These are phyloP conservation scores for Trematomus loennbergii DNA, from an alignment of 2,113 vertebrate species.

Conservation along the genomic window DNA sequence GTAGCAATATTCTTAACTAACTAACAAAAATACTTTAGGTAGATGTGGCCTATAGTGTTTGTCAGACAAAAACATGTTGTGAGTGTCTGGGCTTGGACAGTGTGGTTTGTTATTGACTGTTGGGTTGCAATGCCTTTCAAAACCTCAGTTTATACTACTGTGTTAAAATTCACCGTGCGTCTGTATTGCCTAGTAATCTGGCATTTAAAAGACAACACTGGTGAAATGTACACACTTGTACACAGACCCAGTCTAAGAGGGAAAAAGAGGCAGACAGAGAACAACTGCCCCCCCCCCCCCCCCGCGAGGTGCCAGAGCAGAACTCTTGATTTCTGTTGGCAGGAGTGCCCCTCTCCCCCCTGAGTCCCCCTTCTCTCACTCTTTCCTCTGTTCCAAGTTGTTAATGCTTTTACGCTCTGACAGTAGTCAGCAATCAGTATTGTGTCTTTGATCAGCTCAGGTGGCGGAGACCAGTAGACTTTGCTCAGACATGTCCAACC, in stretches of 20 bases:
- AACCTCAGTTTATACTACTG: constrained; percentile 3
- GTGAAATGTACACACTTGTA: constrained; percentile 41
- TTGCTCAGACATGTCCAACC: constrained; percentile 69
- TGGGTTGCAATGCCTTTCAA: constrained; percentile 3
- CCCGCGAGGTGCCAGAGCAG: constrained; percentile 42
- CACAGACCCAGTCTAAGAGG: constrained; percentile 25
- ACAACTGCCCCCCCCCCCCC: constrained; percentile 2
- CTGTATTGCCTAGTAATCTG: constrained; percentile 45
- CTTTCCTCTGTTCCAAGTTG: constrained; percentile 31
- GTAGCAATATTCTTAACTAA: background rate
- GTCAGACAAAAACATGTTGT: background rate
- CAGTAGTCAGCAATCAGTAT: constrained; percentile 39
- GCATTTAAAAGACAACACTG: constrained; percentile 25
- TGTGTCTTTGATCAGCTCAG: constrained; percentile 71
- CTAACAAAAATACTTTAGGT: background rate
- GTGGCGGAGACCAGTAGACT: constrained; percentile 59
- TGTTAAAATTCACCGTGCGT: constrained; percentile 37
- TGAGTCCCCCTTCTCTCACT: background rate
- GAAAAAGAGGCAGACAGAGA: constrained; percentile 1
- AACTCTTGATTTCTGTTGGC: constrained; percentile 39
- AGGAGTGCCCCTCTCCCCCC: constrained; percentile 4
- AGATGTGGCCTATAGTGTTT: background rate
- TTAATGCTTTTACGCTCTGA: constrained; percentile 56
- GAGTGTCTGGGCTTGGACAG: constrained; percentile 3
- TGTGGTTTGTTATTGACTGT: background rate